These are phyloP conservation scores for Nanorana parkeri DNA, from an alignment of 2,113 vertebrate genomes.

Conservation along the genomic window DNA sequence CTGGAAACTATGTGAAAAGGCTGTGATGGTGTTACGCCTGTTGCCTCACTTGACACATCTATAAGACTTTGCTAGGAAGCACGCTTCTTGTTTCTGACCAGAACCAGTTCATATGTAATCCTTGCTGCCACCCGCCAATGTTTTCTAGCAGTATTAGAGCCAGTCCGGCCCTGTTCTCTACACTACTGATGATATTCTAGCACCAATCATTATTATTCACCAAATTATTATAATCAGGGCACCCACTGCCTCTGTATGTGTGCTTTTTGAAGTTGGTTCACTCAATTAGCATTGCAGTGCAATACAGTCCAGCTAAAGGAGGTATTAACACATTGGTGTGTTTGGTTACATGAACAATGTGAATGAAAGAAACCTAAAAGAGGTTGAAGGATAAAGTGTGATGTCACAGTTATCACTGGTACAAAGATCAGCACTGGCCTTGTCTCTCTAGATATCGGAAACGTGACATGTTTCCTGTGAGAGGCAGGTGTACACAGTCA, in stretches of 20 bases:
- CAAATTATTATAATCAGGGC: background rate
- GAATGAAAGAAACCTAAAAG: too few relatives aligned
- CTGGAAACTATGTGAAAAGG: constrained; percentile 98
- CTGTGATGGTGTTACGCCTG: constrained; percentile 81
- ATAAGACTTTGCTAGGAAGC: constrained; percentile 72
- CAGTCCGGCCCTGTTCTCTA: background rate
- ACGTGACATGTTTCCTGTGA: too few relatives aligned
- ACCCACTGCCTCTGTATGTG: constrained; percentile 4
- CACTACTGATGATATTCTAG: constrained; percentile 23
- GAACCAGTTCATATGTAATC: constrained; percentile 62
- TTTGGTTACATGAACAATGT: background rate
- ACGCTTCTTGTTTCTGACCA: constrained; percentile 69
- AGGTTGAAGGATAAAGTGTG: too few relatives aligned
- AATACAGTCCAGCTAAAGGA: constrained; percentile 1
- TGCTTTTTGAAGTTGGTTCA: constrained; percentile 7
- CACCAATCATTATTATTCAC: constrained; percentile 12
- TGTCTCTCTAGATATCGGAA: too few relatives aligned
- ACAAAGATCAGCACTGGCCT: too few relatives aligned
- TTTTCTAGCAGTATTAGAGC: constrained; percentile 66
- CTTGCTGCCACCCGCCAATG: constrained; percentile 64
- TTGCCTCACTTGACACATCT: constrained; percentile 74
- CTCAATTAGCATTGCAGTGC: background rate
- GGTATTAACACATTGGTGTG: constrained; percentile 7
- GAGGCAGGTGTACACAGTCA: too few relatives aligned
- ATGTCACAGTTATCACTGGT: too few relatives aligned